Evolutionary conservation across 2,113 vertebrate genomes (phyloP), one percentile per base, ranked within the genome.

Genomic region (Lophius piscatorius): DNA sequence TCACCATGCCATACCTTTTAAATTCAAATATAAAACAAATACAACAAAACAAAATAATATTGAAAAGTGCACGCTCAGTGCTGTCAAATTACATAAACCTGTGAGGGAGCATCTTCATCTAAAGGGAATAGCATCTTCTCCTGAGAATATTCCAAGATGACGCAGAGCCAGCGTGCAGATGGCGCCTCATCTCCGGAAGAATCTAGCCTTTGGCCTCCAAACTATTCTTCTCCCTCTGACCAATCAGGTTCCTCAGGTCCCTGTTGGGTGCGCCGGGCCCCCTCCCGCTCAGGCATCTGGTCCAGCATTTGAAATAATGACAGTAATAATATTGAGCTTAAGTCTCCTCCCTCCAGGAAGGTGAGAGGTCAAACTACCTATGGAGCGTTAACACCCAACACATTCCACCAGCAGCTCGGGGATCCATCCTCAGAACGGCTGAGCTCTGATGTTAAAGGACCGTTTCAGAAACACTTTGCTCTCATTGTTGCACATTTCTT

Each of bases 211-310:
- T 88, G 84, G 83, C 88, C 87, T 76, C 68, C 40, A 64, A 73
- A 80, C 81, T 5, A 48, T 50, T 82, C 59, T 50, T 64, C 74
- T 80, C 51, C 54, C 26, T 23, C 64, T 35, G 68, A 83, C 89
- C 88, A 90, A 90, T 90, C 83, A 52, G 66, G 29, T 9, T 17
- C 40, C 57, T 79, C 61, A 17, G 57, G 74, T 63, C 77, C 79
- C 82, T 22, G 82, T 69, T 26, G 82, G 78, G 71, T 34, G 74
- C 21, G 0, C 46, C 2, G 55, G 63, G 58, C 83, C 52, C 68
- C 90, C 88, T 80, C 78, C 79, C 17, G 89, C 64, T 83, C 40
- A 6, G 46, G 87, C 89, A 91, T 89, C 90, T 90, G 90, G 71
- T 84, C 84, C 62, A 70, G 46, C 42, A 49, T 80, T 68, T 54